Percentiles rank a stretch among this genome's conserved stretches.
Evolutionary conservation across 2,888 invertebrate species (phyloP).

Genomic region (Erebia palarica): DNA sequence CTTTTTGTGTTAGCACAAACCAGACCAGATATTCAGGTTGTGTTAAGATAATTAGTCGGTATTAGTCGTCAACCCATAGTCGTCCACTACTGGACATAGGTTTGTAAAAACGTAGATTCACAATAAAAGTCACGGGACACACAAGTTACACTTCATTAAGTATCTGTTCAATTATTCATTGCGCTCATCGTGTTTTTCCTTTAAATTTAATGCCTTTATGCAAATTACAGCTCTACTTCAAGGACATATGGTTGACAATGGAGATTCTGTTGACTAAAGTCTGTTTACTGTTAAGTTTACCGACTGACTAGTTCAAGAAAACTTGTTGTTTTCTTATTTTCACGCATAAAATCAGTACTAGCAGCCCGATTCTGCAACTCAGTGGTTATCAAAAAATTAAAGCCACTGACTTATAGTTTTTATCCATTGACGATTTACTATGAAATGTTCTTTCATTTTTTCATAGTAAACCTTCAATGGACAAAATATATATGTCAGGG

Average conservation of each 20-base stretch:
- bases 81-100: too few relatives aligned
- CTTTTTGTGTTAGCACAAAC: not conserved
- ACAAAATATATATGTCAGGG: too few relatives aligned
- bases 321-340: conserved; percentile 7
- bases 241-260: not conserved
- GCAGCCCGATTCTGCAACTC: too few relatives aligned
- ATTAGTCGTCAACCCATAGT: too few relatives aligned
- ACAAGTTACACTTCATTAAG: conserved; percentile 7
- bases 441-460: too few relatives aligned
- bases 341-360: not conserved
- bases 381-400: too few relatives aligned
- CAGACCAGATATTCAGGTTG: too few relatives aligned
- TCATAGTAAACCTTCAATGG: too few relatives aligned
- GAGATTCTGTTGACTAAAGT: not conserved
- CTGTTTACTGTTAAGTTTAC: conserved; percentile 15
- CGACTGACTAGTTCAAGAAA: not conserved
- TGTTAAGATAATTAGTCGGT: too few relatives aligned
- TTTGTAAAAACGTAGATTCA: too few relatives aligned
- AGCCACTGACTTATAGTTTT: too few relatives aligned
- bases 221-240: conserved; percentile 1
- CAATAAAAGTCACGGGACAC: conserved; percentile 5
- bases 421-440: too few relatives aligned
- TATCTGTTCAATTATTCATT: conserved; percentile 19
- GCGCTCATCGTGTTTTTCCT: conserved; percentile 15
- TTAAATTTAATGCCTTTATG: not conserved